A percentile compares a stretch with the other conserved stretches of the same genome.
Conservation (phyloP, 2,113 vertebrate genomes). For the Okapia johnstoni region DNA sequence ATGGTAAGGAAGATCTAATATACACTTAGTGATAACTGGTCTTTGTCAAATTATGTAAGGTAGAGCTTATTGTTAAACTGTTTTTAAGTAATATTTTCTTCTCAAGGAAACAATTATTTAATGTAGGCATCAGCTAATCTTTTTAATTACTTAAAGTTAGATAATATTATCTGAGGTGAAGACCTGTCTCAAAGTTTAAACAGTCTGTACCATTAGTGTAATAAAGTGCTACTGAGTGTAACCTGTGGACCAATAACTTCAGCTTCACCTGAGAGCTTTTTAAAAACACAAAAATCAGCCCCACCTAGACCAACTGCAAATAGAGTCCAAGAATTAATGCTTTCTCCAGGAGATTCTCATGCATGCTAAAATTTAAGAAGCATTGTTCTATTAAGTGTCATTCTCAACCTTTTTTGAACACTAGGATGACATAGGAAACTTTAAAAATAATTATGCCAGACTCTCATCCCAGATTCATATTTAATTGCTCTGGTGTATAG, state of each 20-base stretch:
- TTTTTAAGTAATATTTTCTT: background rate
- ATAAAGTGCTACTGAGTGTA: background rate
- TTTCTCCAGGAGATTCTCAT: background rate
- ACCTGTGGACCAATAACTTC: background rate
- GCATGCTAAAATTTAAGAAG: background rate
- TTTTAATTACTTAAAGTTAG: background rate
- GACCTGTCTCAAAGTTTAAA: background rate
- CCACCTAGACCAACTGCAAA: background rate
- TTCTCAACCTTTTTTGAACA: background rate
- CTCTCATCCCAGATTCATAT: background rate
- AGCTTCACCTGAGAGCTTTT: background rate
- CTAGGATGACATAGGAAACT: background rate
- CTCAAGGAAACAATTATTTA: background rate
- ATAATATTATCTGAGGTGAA: background rate
- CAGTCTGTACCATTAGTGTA: accelerated
- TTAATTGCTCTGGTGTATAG: background rate
- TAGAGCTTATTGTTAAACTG: background rate
- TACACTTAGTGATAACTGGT: background rate
- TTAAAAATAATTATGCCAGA: background rate
- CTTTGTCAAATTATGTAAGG: background rate
- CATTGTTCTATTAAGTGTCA: background rate
- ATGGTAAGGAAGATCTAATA: no score
- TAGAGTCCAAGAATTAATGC: background rate
- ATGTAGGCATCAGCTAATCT: background rate
- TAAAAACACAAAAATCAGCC: background rate